Percentiles rank a stretch among this genome's conserved stretches.
phyloP scores from a whole-genome alignment of 1,140 invertebrate species.

The Atopsyche davidsoni region DNA sequence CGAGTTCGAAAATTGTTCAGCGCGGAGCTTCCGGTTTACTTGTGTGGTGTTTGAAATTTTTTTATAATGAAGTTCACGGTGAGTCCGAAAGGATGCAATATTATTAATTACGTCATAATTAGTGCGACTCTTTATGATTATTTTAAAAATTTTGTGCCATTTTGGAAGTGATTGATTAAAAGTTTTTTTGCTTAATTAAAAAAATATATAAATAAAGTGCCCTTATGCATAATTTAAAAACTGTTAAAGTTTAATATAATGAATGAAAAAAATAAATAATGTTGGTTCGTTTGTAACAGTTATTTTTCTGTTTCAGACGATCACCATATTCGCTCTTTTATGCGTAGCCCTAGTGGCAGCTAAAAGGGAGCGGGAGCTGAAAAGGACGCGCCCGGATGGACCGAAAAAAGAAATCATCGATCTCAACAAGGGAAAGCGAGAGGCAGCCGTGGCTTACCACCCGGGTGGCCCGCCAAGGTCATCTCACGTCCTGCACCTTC shows the following conservation, averaged over 20 bases:
- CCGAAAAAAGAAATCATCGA: slow-evolving; percentile 14
- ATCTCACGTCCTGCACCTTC: slow-evolving; percentile 16
- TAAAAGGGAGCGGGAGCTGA: slow-evolving; percentile 21
- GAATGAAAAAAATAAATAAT: too few species aligned
- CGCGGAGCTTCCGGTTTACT: slow-evolving; percentile 5
- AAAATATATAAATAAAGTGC: too few species aligned
- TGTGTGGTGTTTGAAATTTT: slow-evolving; percentile 12
- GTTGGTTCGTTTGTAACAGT: background rate
- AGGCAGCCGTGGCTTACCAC: slow-evolving; percentile 16
- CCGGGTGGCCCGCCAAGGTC: slow-evolving; percentile 13
- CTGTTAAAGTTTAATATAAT: too few species aligned
- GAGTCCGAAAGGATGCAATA: too few species aligned
- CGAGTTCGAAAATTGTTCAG: too few species aligned
- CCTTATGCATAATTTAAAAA: too few species aligned
- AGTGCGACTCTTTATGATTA: too few species aligned
- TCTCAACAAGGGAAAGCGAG: slow-evolving; percentile 24
- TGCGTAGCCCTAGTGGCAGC: slow-evolving; percentile 11
- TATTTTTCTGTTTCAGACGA: slow-evolving; percentile 14
- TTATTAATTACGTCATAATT: too few species aligned
- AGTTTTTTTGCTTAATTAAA: too few species aligned
- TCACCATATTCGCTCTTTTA: slow-evolving; percentile 10
- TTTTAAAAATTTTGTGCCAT: too few species aligned
- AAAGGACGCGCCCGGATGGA: slow-evolving; percentile 15
- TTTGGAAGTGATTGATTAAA: too few species aligned
- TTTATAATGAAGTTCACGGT: slow-evolving; percentile 13